Base-by-base conservation (phyloP, 1,140 invertebrate species). In the Pseudomyrmex dendroicus region DNA sequence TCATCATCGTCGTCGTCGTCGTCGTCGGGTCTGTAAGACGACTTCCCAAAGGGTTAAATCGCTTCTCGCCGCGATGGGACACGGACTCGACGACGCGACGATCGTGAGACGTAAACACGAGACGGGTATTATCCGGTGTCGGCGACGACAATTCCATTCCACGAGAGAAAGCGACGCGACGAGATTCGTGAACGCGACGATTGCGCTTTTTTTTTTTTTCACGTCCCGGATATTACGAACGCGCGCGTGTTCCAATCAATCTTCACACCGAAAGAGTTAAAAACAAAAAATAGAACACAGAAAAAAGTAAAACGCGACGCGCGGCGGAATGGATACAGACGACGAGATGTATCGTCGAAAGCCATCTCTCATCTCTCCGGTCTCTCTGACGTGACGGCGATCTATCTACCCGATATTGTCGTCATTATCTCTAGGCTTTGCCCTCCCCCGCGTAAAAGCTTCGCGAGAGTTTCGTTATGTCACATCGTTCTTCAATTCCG, bases 61-160 rank as follows among this genome's bases (percentile, higher is more conserved):
- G 64, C 73, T 64, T 54, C n/a, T 4, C 48, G 35, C 22, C 2
- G 17, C 20, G 44, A 61, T 20, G 44, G 8, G 35, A 61, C 13
- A 73, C 56, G 44, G 13, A 48, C 35, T 35, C 35, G 35, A 35
- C 35, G 35, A 35, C 35, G 35, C 35, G 35, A 44, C 68, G 17
- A 2, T 35, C 54, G 25, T 46, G 72, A 61, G 44, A 62, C 44
- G 46, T 25, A n/a, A 84, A 86, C 67, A 56, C 61, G 44, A 76
- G 80, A 73, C 82, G 54, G 54, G 62, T 61, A 63, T 82, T 66
- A 63, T 44, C 20, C 68, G 68, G 12, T 85, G 70, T 85, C 84
- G 73, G 82, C 82, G 73, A 74, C 70, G 35, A 64, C 70, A 77
- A 35, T 35, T 35, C 35, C 35, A 63, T 52, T 54, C 10, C 46